These are phyloP conservation scores for Hirtodrosophila confusa DNA, from an alignment of 2,888 invertebrate genomes.

Conservation along the genomic window DNA sequence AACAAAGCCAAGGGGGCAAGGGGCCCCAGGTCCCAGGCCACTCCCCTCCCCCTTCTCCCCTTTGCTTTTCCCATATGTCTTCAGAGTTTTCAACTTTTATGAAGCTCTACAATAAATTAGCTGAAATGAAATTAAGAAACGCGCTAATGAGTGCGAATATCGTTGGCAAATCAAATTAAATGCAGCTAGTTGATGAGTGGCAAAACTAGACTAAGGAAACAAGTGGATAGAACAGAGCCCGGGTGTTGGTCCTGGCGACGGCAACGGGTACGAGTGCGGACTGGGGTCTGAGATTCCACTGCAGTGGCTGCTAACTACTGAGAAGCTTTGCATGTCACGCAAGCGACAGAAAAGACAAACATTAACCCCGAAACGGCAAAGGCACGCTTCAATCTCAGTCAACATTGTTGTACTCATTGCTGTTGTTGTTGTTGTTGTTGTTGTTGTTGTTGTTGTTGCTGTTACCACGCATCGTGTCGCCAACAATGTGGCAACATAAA, in stretches of 20 bases:
- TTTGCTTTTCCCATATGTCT: conserved; percentile 17
- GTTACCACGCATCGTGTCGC: conserved; percentile 64
- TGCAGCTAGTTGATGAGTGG: conserved; percentile 60
- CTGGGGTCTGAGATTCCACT: conserved; percentile 1
- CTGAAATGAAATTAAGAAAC: conserved; percentile 66
- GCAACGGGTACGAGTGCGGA: not conserved
- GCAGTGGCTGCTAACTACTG: conserved; percentile 39
- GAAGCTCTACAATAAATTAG: conserved; percentile 47
- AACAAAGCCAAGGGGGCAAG: conserved; percentile 19
- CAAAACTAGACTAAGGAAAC: not conserved
- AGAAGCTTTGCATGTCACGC: conserved; percentile 45
- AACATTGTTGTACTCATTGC: conserved; percentile 33
- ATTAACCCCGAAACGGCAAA: conserved; percentile 60
- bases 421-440: conserved; percentile 24
- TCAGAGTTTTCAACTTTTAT: conserved; percentile 22
- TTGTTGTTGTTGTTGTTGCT: conserved; percentile 31
- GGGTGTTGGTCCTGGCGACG: not conserved
- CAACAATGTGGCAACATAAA: conserved; percentile 79
- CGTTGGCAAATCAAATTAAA: conserved; percentile 68
- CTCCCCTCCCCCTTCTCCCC: too few species aligned
- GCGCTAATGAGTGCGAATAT: conserved; percentile 64
- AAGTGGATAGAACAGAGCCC: conserved; percentile 5
- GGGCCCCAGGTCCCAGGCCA: too few species aligned
- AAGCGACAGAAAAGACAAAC: conserved; percentile 52
- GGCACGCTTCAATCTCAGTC: conserved; percentile 69